These are phyloP conservation scores for Spodoptera frugiperda DNA, from an alignment of 1,140 invertebrate species.

Conservation along the genomic window DNA sequence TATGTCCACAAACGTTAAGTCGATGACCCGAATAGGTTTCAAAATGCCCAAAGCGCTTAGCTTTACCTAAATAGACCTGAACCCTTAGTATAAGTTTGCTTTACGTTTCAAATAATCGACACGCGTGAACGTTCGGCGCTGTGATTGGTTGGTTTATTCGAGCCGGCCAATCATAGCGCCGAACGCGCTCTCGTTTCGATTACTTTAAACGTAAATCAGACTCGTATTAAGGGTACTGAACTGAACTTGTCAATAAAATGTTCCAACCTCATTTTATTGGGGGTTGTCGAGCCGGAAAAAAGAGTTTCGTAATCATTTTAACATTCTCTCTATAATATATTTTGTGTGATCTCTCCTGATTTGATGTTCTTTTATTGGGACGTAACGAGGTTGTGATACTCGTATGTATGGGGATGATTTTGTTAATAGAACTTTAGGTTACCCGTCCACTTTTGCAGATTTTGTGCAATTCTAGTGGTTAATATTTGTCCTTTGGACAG, in stretches of 20 bases:
- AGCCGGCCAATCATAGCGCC: no score
- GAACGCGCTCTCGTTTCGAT: no score
- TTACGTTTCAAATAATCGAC: no score
- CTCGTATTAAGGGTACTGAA: no score
- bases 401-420: neutral
- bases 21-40: slow-evolving; percentile 19
- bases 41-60: slow-evolving; percentile 47
- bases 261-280: slow-evolving; percentile 52
- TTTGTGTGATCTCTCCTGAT: slow-evolving; percentile 30
- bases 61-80: slow-evolving; percentile 42
- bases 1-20: slow-evolving; percentile 16
- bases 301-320: slow-evolving; percentile 47
- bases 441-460: no score
- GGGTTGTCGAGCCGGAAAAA: slow-evolving; percentile 48
- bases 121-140: no score
- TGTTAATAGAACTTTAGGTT: no score
- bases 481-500: no score
- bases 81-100: no score
- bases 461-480: no score
- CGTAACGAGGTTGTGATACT: neutral
- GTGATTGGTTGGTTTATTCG: no score
- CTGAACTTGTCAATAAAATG: slow-evolving; percentile 57
- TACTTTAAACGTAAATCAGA: no score
- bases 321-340: slow-evolving; percentile 17
- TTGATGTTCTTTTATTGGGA: neutral